Evolutionary conservation across 1,140 invertebrate species (phyloP).

Genomic region (Trichonephila clavata): DNA sequence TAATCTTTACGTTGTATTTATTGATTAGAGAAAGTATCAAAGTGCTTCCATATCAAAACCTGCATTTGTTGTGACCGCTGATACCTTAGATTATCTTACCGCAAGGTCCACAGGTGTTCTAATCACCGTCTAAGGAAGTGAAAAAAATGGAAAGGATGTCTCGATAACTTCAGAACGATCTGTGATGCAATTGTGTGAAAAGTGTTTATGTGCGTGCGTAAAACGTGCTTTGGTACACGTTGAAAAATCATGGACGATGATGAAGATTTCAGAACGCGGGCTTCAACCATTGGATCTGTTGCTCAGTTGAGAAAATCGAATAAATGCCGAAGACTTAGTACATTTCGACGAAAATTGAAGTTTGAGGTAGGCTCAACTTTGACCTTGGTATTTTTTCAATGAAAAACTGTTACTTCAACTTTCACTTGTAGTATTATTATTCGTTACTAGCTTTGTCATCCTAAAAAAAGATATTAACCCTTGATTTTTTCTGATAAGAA

Average conservation of each 20-base stretch:
- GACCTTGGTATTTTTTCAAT: too few relatives aligned
- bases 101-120: neutral
- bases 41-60: neutral
- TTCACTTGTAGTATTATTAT: too few relatives aligned
- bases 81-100: neutral
- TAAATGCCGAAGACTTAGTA: neutral
- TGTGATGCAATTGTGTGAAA: neutral
- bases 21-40: neutral
- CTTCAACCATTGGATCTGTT: neutral
- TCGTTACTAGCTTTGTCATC: too few relatives aligned
- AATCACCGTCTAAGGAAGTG: neutral
- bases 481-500: too few relatives aligned
- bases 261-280: neutral
- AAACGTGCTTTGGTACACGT: neutral
- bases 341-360: neutral
- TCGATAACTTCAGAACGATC: neutral
- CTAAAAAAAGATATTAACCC: too few relatives aligned
- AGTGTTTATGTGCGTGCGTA: neutral
- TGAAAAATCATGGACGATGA: neutral
- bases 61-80: slow-evolving; percentile 11
- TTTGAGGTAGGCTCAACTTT: neutral
- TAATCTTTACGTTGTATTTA: too few relatives aligned
- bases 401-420: too few relatives aligned
- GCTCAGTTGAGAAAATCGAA: neutral
- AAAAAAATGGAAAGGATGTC: neutral